Conservation (phyloP, 1,140 invertebrate species). For the Battus philenor region DNA sequence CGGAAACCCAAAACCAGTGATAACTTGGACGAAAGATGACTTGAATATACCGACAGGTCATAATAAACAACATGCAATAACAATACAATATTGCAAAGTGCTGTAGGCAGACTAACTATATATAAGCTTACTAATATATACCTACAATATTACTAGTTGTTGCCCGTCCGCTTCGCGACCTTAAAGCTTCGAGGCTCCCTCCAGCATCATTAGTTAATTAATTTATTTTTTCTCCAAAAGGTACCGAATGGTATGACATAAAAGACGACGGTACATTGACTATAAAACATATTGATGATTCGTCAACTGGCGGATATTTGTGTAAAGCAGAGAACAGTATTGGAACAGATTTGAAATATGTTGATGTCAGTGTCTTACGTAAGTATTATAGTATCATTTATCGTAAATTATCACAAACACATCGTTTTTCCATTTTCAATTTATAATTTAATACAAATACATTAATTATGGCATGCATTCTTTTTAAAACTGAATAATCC, state of each 20-base stretch:
- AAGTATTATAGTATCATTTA: slow-evolving; percentile 11
- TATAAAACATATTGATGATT: slow-evolving; percentile 30
- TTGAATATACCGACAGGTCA: slow-evolving; percentile 28
- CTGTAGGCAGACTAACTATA: too few species aligned
- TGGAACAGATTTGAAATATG: slow-evolving; percentile 17
- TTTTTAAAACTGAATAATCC: too few species aligned
- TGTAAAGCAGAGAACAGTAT: slow-evolving; percentile 31
- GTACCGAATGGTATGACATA: slow-evolving; percentile 28
- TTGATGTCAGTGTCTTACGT: slow-evolving; percentile 22
- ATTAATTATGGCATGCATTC: too few species aligned
- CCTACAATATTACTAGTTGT: too few species aligned
- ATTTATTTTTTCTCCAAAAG: slow-evolving; percentile 19
- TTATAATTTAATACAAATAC: slow-evolving; percentile 3
- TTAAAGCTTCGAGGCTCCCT: too few species aligned
- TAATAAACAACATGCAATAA: too few species aligned
- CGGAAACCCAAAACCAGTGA: slow-evolving; percentile 34
- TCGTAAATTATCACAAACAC: background rate
- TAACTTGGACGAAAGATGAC: slow-evolving; percentile 32
- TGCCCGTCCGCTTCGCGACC: too few species aligned
- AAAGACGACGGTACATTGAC: slow-evolving; percentile 30
- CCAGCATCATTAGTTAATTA: too few species aligned
- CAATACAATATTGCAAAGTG: too few species aligned
- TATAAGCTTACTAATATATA: too few species aligned
- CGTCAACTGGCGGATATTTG: slow-evolving; percentile 18
- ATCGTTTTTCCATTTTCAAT: slow-evolving; percentile 1